These are phyloP conservation scores for Tichodroma muraria DNA, from an alignment of 2,113 vertebrate species.

Conservation along the genomic window DNA sequence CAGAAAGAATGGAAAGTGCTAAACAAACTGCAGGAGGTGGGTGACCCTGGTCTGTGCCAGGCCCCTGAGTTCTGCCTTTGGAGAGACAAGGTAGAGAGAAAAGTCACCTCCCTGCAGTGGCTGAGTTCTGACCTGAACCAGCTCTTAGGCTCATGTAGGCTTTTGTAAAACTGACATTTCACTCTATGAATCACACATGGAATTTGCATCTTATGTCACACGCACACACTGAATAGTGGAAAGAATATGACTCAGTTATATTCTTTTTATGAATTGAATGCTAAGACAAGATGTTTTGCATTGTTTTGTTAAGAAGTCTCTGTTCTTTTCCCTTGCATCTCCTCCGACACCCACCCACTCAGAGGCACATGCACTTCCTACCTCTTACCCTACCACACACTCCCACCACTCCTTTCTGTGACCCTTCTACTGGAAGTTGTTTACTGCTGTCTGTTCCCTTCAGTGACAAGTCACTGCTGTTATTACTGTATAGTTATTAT, in stretches of 20 bases:
- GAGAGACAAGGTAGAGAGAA: background rate
- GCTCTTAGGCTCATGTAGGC: background rate
- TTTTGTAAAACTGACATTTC: conserved; percentile 34
- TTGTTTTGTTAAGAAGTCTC: background rate
- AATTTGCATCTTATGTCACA: conserved; percentile 26
- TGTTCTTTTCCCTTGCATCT: background rate
- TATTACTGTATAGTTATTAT: conserved; percentile 54
- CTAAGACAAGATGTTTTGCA: background rate
- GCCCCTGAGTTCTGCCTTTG: background rate
- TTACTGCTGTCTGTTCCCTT: conserved; percentile 29
- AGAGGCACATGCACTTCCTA: background rate
- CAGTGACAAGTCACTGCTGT: conserved; percentile 28
- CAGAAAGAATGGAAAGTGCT: background rate
- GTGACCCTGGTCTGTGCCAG: background rate
- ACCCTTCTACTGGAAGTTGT: conserved; percentile 7
- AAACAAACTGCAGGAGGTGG: background rate
- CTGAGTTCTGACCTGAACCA: background rate
- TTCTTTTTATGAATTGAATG: conserved; percentile 44
- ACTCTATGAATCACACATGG: background rate
- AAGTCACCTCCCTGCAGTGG: background rate
- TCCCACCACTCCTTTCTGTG: background rate
- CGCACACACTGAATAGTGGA: background rate
- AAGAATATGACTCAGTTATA: conserved; percentile 38
- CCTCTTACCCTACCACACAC: background rate
- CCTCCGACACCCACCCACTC: background rate